Conservation (phyloP, 2,113 vertebrate species). For the Bombycilla garrulus region DNA sequence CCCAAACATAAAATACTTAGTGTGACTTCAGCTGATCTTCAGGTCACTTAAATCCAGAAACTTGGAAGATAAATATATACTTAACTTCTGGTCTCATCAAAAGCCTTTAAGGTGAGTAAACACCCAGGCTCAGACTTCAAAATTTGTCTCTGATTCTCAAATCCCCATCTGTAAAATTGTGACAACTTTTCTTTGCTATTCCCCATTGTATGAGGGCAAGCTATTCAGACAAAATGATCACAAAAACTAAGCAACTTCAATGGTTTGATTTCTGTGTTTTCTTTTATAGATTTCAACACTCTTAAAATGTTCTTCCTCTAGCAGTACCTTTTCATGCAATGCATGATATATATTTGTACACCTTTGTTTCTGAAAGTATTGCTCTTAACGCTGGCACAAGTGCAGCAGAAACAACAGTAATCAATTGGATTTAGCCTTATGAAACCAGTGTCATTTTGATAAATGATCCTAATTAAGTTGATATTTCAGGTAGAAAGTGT, state of each 20-base stretch:
- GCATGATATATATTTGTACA: background rate
- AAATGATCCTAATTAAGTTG: constrained; percentile 77
- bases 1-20: background rate
- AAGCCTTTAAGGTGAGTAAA: background rate
- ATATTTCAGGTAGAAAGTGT: constrained; percentile 69
- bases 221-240: background rate
- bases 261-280: background rate
- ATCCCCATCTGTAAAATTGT: background rate
- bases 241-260: background rate
- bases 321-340: background rate
- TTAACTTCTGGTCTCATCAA: background rate
- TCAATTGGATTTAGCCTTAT: constrained; percentile 74
- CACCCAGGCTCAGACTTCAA: too few species aligned
- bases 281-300: background rate
- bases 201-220: background rate
- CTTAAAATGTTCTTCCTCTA: background rate
- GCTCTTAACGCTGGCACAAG: constrained; percentile 39
- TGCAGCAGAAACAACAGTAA: constrained; percentile 57
- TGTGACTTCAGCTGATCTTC: background rate
- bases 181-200: background rate
- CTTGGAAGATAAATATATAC: background rate
- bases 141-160: background rate
- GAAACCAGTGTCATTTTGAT: constrained; percentile 76
- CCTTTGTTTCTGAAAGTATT: constrained; percentile 43
- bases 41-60: background rate